These are phyloP conservation scores for Rhodophaea formosa DNA, from an alignment of 2,888 invertebrate genomes.

Conservation along the genomic window DNA sequence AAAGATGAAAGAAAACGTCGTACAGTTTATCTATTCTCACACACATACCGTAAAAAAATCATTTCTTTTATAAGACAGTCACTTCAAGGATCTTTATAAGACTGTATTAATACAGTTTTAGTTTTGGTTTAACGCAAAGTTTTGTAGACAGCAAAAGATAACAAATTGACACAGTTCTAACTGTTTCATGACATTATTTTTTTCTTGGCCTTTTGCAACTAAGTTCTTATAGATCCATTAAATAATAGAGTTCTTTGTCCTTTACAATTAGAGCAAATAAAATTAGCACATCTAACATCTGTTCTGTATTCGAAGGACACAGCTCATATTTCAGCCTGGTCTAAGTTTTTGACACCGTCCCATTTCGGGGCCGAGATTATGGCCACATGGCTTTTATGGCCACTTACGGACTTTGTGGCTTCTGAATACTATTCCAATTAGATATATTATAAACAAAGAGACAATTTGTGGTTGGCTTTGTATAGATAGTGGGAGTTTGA, in stretches of 20 bases:
- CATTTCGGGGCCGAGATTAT: constrained; percentile 13
- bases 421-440: neutral
- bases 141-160: too few relatives aligned
- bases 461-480: neutral
- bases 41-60: too few relatives aligned
- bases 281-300: constrained; percentile 2
- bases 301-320: constrained; percentile 6
- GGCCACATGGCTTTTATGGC: constrained; percentile 14
- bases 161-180: too few relatives aligned
- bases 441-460: neutral
- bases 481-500: neutral
- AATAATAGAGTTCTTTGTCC: neutral
- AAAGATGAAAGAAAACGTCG: too few relatives aligned
- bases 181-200: too few relatives aligned
- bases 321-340: constrained; percentile 6
- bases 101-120: too few relatives aligned
- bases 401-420: constrained; percentile 9
- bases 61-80: too few relatives aligned
- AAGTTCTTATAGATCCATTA: neutral
- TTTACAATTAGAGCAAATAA: constrained; percentile 1
- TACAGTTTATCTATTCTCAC: too few relatives aligned
- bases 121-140: too few relatives aligned
- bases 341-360: constrained; percentile 8
- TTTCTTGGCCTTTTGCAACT: too few relatives aligned
- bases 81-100: too few relatives aligned